Base-by-base conservation (phyloP, 30 jellyfish, hydroid and myxozoan genomes). In the Pelagia noctiluca region DNA sequence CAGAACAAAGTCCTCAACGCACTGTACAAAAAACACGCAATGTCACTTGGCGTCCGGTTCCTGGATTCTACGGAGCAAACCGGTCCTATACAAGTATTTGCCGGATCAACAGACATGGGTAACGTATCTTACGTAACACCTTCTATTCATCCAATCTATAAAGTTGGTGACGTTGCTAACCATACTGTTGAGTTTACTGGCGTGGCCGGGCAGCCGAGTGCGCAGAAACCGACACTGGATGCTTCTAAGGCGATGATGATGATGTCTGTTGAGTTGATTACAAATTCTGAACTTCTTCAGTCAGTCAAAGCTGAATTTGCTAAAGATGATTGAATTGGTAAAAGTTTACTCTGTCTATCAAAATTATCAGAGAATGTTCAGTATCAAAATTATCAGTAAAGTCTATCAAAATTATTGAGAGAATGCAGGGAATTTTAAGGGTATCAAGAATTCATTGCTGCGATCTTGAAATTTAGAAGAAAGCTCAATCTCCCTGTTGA, bases 41-140 rank as follows among this genome's bases (percentile, higher is more conserved):
- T 62, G 65, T 68, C 90, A 7, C 80, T 87, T 26, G 96, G 96
- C 23, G 82, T 87, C n/a, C 7, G n/a, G 19, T 87, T 87, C 74
- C 63, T 64, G 37, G 96, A 78, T 33, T 84, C 63, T 34, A 78
- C 26, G 29, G 42, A 47, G 29, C 35, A 32, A 21, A 35, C 89
- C 10, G 42, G 35, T 0, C 66, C 67, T 60, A 82, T 34, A 18
- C 36, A 63, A 34, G 54, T 32, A 13, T 29, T 42, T 71, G 71
- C 76, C n/a, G 98, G 97, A 4, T 79, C 96, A 5, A 84, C 96
- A 32, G 98, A 91, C 35, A 85, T 85, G 94, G 98, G 98, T 21
- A 91, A 91, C 54, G 95, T 91, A 16, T 91, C 98, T 60, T 91
- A 91, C 28, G 67, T 72, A 2, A 61, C 49, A 61, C 96, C 98